These are phyloP conservation scores for Boloria selene DNA, from an alignment of 2,888 invertebrate species.

Conservation along the genomic window DNA sequence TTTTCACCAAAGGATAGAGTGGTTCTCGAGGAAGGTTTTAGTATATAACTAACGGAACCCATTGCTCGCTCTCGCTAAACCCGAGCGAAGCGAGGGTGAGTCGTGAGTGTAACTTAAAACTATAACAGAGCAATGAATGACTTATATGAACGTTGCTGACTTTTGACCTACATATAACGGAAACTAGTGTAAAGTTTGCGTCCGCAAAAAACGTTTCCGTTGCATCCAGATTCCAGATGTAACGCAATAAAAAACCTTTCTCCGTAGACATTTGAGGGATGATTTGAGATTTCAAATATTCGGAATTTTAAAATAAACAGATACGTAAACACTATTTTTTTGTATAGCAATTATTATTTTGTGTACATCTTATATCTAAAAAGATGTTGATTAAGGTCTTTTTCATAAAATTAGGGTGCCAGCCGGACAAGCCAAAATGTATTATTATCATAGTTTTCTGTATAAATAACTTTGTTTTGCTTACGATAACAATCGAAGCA, in stretches of 20 bases:
- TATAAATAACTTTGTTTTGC: no score
- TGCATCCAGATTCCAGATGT: constrained; percentile 69
- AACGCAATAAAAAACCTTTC: constrained; percentile 49
- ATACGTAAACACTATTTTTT: neutral
- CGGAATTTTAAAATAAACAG: neutral
- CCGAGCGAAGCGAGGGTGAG: no score
- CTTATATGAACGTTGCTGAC: constrained; percentile 47
- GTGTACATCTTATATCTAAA: no score
- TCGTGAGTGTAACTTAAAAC: neutral
- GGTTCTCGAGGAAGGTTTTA: no score
- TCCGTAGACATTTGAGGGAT: constrained; percentile 49
- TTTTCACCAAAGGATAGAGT: no score
- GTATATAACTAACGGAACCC: no score
- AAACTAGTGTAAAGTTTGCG: constrained; percentile 63
- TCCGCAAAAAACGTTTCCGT: constrained; percentile 70
- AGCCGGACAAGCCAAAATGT: no score
- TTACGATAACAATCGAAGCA: no score
- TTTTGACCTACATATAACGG: constrained; percentile 74
- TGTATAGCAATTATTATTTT: neutral
- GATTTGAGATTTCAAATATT: constrained; percentile 23
- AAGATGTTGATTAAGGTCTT: no score
- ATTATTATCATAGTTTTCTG: no score
- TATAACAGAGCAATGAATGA: constrained; percentile 1
- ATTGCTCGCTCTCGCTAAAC: no score
- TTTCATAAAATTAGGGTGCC: no score